phyloP scores from a whole-genome alignment of 2,797 vertebrate genomes.

The Phrynocephalus vlangalii region DNA sequence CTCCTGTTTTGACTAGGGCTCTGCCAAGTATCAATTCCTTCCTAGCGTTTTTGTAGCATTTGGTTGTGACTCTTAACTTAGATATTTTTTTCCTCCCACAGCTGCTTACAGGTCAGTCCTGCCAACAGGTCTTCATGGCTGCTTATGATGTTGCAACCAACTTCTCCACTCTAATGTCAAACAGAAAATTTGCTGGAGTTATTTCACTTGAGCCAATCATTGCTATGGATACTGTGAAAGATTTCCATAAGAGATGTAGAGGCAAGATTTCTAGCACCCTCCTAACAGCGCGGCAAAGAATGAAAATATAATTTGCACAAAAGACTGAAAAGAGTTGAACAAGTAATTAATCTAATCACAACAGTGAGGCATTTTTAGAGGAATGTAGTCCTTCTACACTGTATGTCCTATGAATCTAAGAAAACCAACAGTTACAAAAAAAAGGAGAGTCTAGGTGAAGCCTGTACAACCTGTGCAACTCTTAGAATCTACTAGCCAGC shows the following conservation, averaged over 20 bases:
- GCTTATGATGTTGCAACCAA: not conserved
- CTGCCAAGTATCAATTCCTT: not conserved
- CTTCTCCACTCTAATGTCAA: not conserved
- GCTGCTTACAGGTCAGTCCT: no score
- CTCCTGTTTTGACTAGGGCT: not conserved
- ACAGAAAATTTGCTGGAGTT: not conserved
- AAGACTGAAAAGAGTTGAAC: not conserved
- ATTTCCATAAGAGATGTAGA: not conserved
- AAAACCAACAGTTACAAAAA: not conserved
- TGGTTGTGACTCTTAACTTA: not conserved
- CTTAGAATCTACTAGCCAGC: no score
- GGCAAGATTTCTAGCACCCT: constrained; percentile 25
- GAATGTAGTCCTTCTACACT: no score
- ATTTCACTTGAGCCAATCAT: not conserved
- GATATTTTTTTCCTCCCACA: no score
- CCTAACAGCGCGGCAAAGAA: not conserved
- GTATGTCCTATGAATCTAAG: not conserved
- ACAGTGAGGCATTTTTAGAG: not conserved
- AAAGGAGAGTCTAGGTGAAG: not conserved
- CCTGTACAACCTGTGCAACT: no score
- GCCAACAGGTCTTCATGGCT: not conserved
- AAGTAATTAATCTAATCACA: not conserved
- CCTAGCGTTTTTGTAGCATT: not conserved
- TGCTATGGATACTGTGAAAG: not conserved
- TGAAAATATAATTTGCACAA: not conserved